These are phyloP conservation scores for Buteo buteo DNA, from an alignment of 2,113 vertebrate species.

Conservation along the genomic window DNA sequence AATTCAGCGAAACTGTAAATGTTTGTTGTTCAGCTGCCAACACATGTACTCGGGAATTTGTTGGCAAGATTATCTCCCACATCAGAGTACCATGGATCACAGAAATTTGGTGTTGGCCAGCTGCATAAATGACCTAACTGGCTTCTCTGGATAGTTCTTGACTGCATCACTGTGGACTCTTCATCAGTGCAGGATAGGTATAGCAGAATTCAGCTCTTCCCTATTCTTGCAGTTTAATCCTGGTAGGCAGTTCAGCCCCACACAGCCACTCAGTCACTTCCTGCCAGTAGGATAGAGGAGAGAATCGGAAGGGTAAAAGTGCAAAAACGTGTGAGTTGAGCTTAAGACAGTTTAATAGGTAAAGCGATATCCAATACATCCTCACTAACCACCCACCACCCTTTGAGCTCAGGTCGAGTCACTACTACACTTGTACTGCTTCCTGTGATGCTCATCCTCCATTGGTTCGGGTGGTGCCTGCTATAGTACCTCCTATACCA, in stretches of 20 bases:
- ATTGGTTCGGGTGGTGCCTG: neutral
- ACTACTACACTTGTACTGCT: neutral
- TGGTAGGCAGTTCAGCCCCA: neutral
- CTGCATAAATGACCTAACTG: neutral
- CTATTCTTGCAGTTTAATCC: neutral
- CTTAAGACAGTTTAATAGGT: neutral
- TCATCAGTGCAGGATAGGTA: neutral
- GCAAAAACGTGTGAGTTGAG: neutral
- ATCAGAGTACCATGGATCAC: neutral
- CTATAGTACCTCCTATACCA: neutral
- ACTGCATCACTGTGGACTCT: neutral
- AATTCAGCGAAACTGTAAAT: neutral
- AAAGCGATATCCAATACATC: neutral
- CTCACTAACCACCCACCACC: neutral
- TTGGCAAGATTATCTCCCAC: neutral
- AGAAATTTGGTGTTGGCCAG: neutral
- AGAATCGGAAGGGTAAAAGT: neutral
- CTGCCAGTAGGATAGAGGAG: rapidly evolving
- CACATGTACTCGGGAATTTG: neutral
- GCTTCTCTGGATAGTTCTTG: neutral
- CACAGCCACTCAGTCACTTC: neutral
- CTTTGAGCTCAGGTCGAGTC: neutral
- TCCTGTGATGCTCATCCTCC: neutral
- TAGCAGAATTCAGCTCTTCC: neutral
- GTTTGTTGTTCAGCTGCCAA: neutral